Conservation (phyloP, 2,797 vertebrate species). For the Crocidura indochinensis region DNA sequence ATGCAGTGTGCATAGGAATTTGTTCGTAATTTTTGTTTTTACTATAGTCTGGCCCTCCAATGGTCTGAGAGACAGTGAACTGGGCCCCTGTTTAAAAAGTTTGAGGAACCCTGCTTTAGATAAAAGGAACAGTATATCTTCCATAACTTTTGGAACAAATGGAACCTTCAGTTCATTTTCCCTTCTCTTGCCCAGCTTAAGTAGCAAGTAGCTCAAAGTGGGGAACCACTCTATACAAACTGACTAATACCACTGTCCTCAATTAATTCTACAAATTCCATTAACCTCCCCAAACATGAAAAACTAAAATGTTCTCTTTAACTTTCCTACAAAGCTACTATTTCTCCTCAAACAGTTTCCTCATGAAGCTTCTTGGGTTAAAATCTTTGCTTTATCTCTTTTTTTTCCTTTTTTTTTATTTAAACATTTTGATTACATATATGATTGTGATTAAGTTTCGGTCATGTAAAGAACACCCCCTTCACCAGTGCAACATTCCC, state of each 20-base stretch:
- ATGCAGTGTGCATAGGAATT: too few relatives aligned
- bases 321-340: slow-evolving; percentile 16
- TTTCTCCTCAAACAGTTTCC: slow-evolving; percentile 16
- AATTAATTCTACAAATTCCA: slow-evolving; percentile 52
- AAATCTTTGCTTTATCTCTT: slow-evolving; percentile 15
- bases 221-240: slow-evolving; percentile 26
- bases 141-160: slow-evolving; percentile 41
- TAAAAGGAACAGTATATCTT: neutral
- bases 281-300: slow-evolving; percentile 48
- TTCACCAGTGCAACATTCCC: too few relatives aligned
- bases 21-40: too few relatives aligned
- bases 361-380: neutral
- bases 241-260: slow-evolving; percentile 13
- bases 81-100: too few relatives aligned
- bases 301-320: slow-evolving; percentile 35
- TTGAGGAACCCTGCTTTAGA: too few relatives aligned
- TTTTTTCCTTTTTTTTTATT: slow-evolving; percentile 30
- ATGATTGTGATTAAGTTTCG: too few relatives aligned
- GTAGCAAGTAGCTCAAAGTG: neutral
- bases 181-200: neutral
- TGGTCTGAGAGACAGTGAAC: too few relatives aligned
- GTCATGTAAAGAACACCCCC: too few relatives aligned
- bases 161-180: neutral
- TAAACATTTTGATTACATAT: too few relatives aligned
- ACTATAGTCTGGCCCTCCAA: too few relatives aligned